A percentile compares a stretch with the other conserved stretches of the same genome.
Evolutionary conservation across 2,888 invertebrate species (phyloP).

Genomic region (Hirtodrosophila alboralis): DNA sequence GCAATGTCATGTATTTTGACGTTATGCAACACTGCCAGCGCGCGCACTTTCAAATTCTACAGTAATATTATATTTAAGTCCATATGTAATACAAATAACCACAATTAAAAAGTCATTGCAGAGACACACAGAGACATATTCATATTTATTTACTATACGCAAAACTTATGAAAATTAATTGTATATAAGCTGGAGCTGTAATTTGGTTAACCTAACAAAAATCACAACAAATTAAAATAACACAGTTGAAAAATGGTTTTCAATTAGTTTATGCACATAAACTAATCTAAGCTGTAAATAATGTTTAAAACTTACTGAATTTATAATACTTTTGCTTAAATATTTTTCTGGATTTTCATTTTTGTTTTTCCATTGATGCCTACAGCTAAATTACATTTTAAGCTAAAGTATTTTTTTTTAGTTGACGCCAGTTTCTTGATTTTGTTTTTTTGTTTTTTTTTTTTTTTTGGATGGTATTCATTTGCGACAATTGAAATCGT

Average conservation of each 20-base stretch:
- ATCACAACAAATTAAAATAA: constrained; percentile 76
- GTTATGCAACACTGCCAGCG: constrained; percentile 56
- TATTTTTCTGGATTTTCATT: constrained; percentile 31
- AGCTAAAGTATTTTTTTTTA: constrained; percentile 64
- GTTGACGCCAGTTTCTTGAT: constrained; percentile 42
- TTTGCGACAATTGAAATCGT: constrained; percentile 75
- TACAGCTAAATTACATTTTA: constrained; percentile 71
- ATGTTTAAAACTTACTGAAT: constrained; percentile 45
- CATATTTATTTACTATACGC: constrained; percentile 55
- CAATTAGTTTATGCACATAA: constrained; percentile 20
- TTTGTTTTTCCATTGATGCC: constrained; percentile 46
- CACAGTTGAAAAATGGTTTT: constrained; percentile 58
- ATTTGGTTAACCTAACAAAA: constrained; percentile 61
- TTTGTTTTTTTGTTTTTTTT: constrained; percentile 16
- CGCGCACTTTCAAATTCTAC: constrained; percentile 46
- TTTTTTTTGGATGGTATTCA: constrained; percentile 62
- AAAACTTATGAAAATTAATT: constrained; percentile 34
- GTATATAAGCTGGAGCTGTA: constrained; percentile 43
- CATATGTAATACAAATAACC: neutral
- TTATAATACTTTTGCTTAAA: constrained; percentile 59
- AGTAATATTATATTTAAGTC: no score
- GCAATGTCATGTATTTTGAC: neutral
- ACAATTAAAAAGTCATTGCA: constrained; percentile 14
- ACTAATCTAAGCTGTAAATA: constrained; percentile 34
- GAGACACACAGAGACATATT: constrained; percentile 36